A percentile compares a stretch with the other conserved stretches of the same genome.
Evolutionary conservation across 2,888 invertebrate species (phyloP).

Genomic region (Dicyrtomina minuta): DNA sequence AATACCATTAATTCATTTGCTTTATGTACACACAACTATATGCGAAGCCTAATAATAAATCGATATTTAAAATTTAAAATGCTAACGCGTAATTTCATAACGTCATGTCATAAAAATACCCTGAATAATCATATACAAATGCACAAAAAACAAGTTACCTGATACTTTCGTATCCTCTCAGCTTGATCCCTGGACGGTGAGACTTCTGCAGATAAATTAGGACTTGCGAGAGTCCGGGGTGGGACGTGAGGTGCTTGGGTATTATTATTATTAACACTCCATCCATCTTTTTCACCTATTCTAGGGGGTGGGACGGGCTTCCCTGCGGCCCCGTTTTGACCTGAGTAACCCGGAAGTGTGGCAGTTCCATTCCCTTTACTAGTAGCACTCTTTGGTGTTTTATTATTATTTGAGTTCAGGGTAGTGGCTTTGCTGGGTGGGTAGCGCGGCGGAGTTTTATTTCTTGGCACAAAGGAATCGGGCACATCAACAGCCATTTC

Average conservation of each 20-base stretch:
- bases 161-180: conserved; percentile 88
- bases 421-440: conserved; percentile 62
- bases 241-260: conserved; percentile 61
- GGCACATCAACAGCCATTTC: conserved; percentile 99
- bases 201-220: conserved; percentile 48
- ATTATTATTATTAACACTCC: conserved; percentile 61
- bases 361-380: conserved; percentile 56
- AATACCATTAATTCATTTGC: too few relatives aligned
- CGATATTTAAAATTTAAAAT: too few relatives aligned
- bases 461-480: conserved; percentile 85
- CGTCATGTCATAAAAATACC: too few relatives aligned
- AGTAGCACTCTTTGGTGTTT: conserved; percentile 40
- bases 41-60: too few relatives aligned
- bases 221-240: conserved; percentile 54
- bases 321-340: conserved; percentile 54
- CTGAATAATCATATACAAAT: too few relatives aligned
- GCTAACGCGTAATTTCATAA: too few relatives aligned
- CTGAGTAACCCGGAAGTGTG: conserved; percentile 51
- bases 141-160: too few relatives aligned
- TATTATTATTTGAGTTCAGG: conserved; percentile 41
- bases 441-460: conserved; percentile 88
- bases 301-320: conserved; percentile 65
- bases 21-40: too few relatives aligned
- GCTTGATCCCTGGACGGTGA: conserved; percentile 79
- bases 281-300: conserved; percentile 67